Base-by-base conservation (phyloP, 2,888 invertebrate species). In the Coenonympha arcania region DNA sequence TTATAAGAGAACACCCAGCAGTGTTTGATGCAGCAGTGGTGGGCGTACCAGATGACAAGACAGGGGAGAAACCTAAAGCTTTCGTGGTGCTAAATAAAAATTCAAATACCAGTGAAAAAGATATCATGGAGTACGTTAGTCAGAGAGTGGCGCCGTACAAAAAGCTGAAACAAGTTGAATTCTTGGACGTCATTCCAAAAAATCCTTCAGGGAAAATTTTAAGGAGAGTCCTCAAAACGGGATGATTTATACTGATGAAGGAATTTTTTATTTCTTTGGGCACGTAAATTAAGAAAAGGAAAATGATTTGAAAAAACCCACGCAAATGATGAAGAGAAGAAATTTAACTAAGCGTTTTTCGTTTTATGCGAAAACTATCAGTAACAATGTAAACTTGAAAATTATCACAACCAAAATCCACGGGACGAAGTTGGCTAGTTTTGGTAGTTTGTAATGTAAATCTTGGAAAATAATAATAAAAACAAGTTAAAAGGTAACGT, bases 21-120 rank as follows among this genome's bases (percentile, higher is more conserved):
- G 88, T 98, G 0, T 72, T 86, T 8, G 96, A 97, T 63, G 94
- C 92, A 0, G 96, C 93, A 0, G 95, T 97, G 0, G 86, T 96
- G 54, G 95, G 95, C 0, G 74, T 93, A 11, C 90, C 91, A 0
- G 90, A 95, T 66, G 76, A 86, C 0, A 71, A 76, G 6, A 85
- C 83, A 24, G 95, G 95, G 4, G 94, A 95, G 76, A 87, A 89
- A 6, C 95, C 95, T 0, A 89, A 89, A 64, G 95, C 94, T 0
- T 92, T 91, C 60, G 79, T 95, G 2, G 90, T 93, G 0, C 62
- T 87, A 0, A 89, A 89, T 56, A 66, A 82, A 19, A 78, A 75
- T 9, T 57, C 62, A 3, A 73, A 73, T 19, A 66, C 87, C 0
- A 83, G 73, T 0, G 81, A 81, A 13, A 82, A 89, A 13, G 89